phyloP scores from a whole-genome alignment of 2,888 invertebrate species.

The Cyaniris semiargus region DNA sequence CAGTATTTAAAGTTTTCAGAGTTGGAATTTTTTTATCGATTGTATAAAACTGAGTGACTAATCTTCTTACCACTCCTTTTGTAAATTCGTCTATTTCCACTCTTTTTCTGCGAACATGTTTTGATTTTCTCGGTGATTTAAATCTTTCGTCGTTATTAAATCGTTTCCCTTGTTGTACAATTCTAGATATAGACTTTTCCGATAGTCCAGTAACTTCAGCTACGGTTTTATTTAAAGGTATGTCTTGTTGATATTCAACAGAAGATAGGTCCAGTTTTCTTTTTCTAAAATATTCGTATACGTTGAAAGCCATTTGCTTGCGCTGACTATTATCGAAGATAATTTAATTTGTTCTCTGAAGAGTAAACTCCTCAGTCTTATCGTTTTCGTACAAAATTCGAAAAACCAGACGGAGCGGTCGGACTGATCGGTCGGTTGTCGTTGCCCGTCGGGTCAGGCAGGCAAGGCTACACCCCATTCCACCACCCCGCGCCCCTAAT shows the following conservation, averaged over 20 bases:
- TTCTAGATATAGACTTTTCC: slow-evolving; percentile 31
- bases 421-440: too few relatives aligned
- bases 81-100: slow-evolving; percentile 11
- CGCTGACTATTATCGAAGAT: background rate
- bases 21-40: slow-evolving; percentile 37
- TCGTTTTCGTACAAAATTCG: too few relatives aligned
- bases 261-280: slow-evolving; percentile 26
- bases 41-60: slow-evolving; percentile 37
- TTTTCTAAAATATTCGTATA: too few relatives aligned
- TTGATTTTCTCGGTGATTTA: slow-evolving; percentile 35
- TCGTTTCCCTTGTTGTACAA: too few relatives aligned
- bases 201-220: slow-evolving; percentile 38
- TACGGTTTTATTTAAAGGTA: slow-evolving; percentile 34
- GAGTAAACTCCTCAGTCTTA: too few relatives aligned
- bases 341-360: too few relatives aligned
- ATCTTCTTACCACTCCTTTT: slow-evolving; percentile 37
- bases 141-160: too few relatives aligned
- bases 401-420: too few relatives aligned
- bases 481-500: too few relatives aligned
- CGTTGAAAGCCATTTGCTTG: too few relatives aligned
- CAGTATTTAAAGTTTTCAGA: slow-evolving; percentile 26
- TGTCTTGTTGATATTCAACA: slow-evolving; percentile 32
- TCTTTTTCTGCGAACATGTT: slow-evolving; percentile 34
- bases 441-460: too few relatives aligned
- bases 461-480: too few relatives aligned